These are phyloP conservation scores for Agrochola litura DNA, from an alignment of 2,888 invertebrate species.

Conservation along the genomic window DNA sequence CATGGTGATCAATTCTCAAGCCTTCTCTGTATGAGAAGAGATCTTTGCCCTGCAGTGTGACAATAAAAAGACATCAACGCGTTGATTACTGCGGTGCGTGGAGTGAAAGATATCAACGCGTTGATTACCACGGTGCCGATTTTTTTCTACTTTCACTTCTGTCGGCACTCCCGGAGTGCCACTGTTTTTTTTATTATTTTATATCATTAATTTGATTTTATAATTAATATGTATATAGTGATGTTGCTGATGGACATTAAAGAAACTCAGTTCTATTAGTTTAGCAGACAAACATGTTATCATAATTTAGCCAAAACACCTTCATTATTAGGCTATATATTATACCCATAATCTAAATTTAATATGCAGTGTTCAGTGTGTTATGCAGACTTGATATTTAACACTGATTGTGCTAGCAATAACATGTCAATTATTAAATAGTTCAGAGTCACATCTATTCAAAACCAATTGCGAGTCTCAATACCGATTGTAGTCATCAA, in stretches of 20 bases:
- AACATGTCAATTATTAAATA: constrained; percentile 12
- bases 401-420: constrained; percentile 4
- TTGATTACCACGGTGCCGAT: too few species aligned
- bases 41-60: too few species aligned
- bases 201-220: too few species aligned
- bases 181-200: too few species aligned
- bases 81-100: too few species aligned
- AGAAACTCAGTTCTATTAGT: background rate
- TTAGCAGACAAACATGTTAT: background rate
- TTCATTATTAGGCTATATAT: background rate
- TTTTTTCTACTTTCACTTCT: too few species aligned
- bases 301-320: background rate
- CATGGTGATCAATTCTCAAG: too few species aligned
- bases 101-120: too few species aligned
- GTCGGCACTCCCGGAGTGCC: too few species aligned
- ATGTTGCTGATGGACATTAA: background rate
- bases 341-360: background rate
- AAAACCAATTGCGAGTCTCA: constrained; percentile 35
- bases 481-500: constrained; percentile 24
- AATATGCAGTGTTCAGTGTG: background rate
- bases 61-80: too few species aligned
- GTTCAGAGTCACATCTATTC: constrained; percentile 30
- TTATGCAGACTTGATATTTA: background rate
- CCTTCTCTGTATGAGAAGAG: too few species aligned
- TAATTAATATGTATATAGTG: background rate